Base-by-base conservation (phyloP, 2,113 vertebrate genomes). In the Poeciliopsis turrubarensis region DNA sequence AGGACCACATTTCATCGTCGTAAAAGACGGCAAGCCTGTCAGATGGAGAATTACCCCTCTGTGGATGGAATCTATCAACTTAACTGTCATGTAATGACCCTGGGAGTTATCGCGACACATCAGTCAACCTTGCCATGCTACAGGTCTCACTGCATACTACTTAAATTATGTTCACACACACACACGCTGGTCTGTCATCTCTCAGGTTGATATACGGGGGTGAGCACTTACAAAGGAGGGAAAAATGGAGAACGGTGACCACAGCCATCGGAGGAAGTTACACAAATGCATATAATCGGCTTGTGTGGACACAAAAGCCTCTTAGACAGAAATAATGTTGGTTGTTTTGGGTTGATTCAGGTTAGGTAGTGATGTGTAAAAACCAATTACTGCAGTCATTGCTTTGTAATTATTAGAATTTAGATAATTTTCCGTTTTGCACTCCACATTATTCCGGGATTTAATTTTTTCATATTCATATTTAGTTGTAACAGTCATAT, bases 1-100 rank as follows among this genome's bases (percentile, higher is more conserved):
- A 89, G 86, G 80, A 69, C 37, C 19, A 60, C 68, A 82, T 89
- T 92, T 84, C 66, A 91, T 88, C 90, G 89, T 73, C 60, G 78
- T 54, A n/a, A 70, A 87, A 76, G 72, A 73, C 12, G 64, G 74
- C 63, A 15, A 71, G 72, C 78, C 76, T 82, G 89, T 89, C 87
- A 88, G 70, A 70, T 29, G 77, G 70, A 85, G 91, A 92, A 92
- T 91, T 92, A 91, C 83, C 82, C 77, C 75, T 91, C 87, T 70
- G 86, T 86, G 81, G 81, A 80, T 79, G 76, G 70, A 70, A 92
- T 92, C 81, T 75, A 92, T 92, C 91, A 90, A 82, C 78, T 78
- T 86, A 87, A 89, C 87, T 85, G 86, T 91, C 90, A 89, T 81
- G 81, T 92, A 93, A 91, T 86, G 90, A 91, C 91, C 91, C 86